phyloP scores from a whole-genome alignment of 2,888 invertebrate genomes.

The Opisthograptis luteolata region DNA sequence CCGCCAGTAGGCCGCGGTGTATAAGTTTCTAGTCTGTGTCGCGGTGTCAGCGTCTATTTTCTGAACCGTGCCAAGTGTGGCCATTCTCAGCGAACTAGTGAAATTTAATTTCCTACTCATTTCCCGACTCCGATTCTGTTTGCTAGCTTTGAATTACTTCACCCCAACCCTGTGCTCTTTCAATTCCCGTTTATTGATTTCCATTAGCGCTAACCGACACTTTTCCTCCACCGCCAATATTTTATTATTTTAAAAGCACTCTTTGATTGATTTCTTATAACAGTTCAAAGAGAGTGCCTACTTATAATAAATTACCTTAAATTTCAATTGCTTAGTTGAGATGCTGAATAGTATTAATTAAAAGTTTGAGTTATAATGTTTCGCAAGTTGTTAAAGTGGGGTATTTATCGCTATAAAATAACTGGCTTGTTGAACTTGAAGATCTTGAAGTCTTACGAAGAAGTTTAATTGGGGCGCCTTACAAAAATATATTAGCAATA shows the following conservation, averaged over 20 bases:
- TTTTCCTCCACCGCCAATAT: constrained; percentile 32
- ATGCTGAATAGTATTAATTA: constrained; percentile 48
- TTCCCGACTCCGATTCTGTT: constrained; percentile 54
- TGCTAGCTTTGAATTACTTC: constrained; percentile 39
- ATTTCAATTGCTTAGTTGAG: constrained; percentile 45
- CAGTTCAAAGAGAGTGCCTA: constrained; percentile 42
- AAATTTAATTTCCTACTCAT: constrained; percentile 68
- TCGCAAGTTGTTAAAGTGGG: constrained; percentile 38
- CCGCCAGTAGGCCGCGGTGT: constrained; percentile 7
- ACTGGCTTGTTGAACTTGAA: not conserved
- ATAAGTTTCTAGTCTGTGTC: too few relatives aligned
- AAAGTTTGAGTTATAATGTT: constrained; percentile 40
- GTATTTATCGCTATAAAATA: not conserved
- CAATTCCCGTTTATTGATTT: constrained; percentile 44
- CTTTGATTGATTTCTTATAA: constrained; percentile 34
- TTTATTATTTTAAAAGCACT: constrained; percentile 32
- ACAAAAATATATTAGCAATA: constrained; percentile 2
- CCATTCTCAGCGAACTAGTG: constrained; percentile 39
- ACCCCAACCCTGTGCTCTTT: constrained; percentile 33
- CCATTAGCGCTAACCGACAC: constrained; percentile 32
- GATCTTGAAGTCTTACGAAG: not conserved
- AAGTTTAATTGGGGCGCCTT: constrained; percentile 3
- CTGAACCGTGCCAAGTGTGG: constrained; percentile 41
- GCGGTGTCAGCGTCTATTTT: constrained; percentile 37
- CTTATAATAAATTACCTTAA: constrained; percentile 45